Base-by-base conservation (phyloP, 2,888 invertebrate species). In the Cantharis rustica region DNA sequence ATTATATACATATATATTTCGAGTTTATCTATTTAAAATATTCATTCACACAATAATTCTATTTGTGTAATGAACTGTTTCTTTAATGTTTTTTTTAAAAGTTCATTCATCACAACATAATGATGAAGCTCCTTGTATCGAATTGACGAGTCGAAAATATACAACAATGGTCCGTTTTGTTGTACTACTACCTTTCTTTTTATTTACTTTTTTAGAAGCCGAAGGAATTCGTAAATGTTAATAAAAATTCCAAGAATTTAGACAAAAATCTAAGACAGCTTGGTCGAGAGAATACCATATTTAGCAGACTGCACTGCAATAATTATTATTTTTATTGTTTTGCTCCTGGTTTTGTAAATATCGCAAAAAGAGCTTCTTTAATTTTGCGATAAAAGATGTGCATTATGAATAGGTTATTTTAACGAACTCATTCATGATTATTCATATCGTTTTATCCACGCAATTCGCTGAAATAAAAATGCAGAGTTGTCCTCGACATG, bases 401-500 rank as follows among this genome's bases (percentile, higher is more conserved):
- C n/a, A n/a, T n/a, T n/a, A 26, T 10, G 7, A 10, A 26, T 26
- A 1, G 26, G 10, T 10, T 26, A 10, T 26, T 26, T 26, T 10
- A 2, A 26, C 10, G 26, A 10, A 26, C 26, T 27, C 27, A 3
- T 27, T 27, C 27, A 27, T 27, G 10, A 27, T 27, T 27, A 27
- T 27, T 27, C 10, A 27, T 27, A 31, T 13, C 31, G 3, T n/a
- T 31, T 31, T n/a, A 31, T 31, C 31, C 5, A 23, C 7, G 23
- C 23, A 23, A 23, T 23, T 13, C 31, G 13, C 3, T 31, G 31
- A 31, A 31, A 31, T n/a, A 31, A 31, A 31, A 31, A 31, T 31
- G 31, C 31, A 75, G 71, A 16, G 23, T 16, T 76, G 78, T 61
- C 75, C 73, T 75, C 78, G 75, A 75, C 76, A 69, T 71, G 68